A percentile compares a stretch with the other conserved stretches of the same genome.
Conservation (phyloP, 2,113 vertebrate species). For the Rhadina sibilatrix region DNA sequence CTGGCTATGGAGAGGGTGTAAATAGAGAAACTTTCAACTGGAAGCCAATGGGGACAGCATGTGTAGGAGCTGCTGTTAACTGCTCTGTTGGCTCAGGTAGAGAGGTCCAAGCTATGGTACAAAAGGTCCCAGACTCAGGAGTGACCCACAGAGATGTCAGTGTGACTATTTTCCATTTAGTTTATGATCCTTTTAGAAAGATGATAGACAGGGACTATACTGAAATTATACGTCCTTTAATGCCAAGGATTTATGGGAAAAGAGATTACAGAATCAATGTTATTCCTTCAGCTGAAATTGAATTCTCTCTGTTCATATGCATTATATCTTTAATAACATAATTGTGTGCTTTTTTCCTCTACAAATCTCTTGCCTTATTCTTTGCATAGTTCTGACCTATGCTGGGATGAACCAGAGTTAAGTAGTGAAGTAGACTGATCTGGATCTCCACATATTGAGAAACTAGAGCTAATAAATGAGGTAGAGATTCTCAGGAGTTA, state of each 20-base stretch:
- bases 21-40: not conserved
- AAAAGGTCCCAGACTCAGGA: not conserved
- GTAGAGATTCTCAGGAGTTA: not conserved
- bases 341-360: not conserved
- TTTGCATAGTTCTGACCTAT: not conserved
- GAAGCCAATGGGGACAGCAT: not conserved
- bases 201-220: not conserved
- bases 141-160: not conserved
- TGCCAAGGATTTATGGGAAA: not conserved
- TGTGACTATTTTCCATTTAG: not conserved
- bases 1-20: not conserved
- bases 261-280: not conserved
- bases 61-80: not conserved
- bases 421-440: not conserved
- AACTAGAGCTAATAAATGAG: not conserved
- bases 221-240: not conserved
- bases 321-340: not conserved
- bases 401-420: not conserved
- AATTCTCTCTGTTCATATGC: not conserved
- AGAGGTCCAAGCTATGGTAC: not conserved
- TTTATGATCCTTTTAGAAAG: slow-evolving; percentile 15
- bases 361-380: not conserved
- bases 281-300: not conserved
- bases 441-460: not conserved
- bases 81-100: not conserved